Percentiles rank a stretch among this genome's conserved stretches.
These are phyloP conservation scores for Ligdia adustata DNA, from an alignment of 2,888 invertebrate species.

Conservation along the genomic window DNA sequence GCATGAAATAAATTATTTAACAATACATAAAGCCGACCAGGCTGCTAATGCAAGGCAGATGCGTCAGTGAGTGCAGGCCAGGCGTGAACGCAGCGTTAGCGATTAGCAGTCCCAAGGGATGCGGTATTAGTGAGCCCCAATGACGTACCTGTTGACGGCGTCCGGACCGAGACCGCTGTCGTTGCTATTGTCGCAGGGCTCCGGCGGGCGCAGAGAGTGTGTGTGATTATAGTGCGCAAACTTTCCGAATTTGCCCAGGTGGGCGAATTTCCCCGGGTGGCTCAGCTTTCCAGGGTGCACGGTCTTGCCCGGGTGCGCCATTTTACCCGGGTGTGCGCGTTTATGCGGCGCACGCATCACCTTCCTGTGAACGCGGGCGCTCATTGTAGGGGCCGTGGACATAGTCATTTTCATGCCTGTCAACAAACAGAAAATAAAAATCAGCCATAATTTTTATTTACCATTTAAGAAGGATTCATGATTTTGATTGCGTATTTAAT, in stretches of 20 bases:
- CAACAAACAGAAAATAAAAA: slow-evolving; percentile 61
- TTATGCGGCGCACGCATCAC: slow-evolving; percentile 88
- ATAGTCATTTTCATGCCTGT: slow-evolving; percentile 90
- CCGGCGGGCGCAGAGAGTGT: slow-evolving; percentile 76
- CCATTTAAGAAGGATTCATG: slow-evolving; percentile 23
- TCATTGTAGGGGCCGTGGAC: slow-evolving; percentile 87
- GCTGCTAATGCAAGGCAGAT: too few species aligned
- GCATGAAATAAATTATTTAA: too few species aligned
- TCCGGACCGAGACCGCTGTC: slow-evolving; percentile 95
- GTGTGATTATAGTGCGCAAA: slow-evolving; percentile 72
- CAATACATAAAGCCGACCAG: too few species aligned
- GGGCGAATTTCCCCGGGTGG: slow-evolving; percentile 62
- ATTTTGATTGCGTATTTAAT: too few species aligned
- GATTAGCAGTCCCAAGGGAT: too few species aligned
- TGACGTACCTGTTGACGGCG: slow-evolving; percentile 77
- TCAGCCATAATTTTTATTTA: slow-evolving; percentile 38
- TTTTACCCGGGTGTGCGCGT: slow-evolving; percentile 79
- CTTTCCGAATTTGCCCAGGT: slow-evolving; percentile 72
- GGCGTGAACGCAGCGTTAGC: too few species aligned
- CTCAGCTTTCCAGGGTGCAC: slow-evolving; percentile 67
- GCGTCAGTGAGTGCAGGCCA: too few species aligned
- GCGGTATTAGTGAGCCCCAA: too few species aligned
- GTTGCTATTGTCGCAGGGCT: slow-evolving; percentile 93
- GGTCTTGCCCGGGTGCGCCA: slow-evolving; percentile 75
- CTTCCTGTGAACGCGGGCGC: slow-evolving; percentile 86